These are phyloP conservation scores for Xylophagus ater DNA, from an alignment of 2,888 invertebrate genomes.

Conservation along the genomic window DNA sequence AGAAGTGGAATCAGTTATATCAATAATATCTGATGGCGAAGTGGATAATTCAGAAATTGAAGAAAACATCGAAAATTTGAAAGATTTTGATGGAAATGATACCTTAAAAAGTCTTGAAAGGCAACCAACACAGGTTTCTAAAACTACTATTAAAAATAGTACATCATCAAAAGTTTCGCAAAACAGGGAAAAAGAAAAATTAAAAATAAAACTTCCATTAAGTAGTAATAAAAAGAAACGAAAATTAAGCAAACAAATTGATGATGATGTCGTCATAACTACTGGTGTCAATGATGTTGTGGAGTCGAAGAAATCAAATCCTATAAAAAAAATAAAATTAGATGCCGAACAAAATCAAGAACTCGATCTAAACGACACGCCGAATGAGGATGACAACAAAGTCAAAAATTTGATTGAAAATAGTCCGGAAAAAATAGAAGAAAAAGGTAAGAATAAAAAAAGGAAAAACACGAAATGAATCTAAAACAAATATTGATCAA, in stretches of 20 bases:
- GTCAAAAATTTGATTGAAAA: conserved; percentile 1
- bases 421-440: conserved; percentile 6
- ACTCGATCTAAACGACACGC: background rate
- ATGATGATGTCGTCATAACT: too few species aligned
- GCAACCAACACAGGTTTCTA: too few species aligned
- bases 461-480: conserved; percentile 3
- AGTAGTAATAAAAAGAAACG: conserved; percentile 11
- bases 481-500: background rate
- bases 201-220: conserved; percentile 10
- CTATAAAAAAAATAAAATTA: conserved; percentile 26
- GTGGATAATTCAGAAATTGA: background rate
- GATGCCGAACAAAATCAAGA: too few species aligned
- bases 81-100: background rate
- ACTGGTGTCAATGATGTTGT: conserved; percentile 27
- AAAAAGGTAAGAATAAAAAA: conserved; percentile 11
- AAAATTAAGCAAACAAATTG: too few species aligned
- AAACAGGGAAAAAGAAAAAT: conserved; percentile 3
- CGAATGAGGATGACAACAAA: background rate
- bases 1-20: background rate
- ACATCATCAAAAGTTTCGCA: too few species aligned
- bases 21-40: conserved; percentile 10
- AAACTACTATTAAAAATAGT: too few species aligned
- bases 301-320: conserved; percentile 23
- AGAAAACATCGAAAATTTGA: background rate
- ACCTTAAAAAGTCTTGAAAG: conserved; percentile 9